These are phyloP conservation scores for Lepus oiostolus DNA, from an alignment of 2,797 vertebrate species.

Conservation along the genomic window DNA sequence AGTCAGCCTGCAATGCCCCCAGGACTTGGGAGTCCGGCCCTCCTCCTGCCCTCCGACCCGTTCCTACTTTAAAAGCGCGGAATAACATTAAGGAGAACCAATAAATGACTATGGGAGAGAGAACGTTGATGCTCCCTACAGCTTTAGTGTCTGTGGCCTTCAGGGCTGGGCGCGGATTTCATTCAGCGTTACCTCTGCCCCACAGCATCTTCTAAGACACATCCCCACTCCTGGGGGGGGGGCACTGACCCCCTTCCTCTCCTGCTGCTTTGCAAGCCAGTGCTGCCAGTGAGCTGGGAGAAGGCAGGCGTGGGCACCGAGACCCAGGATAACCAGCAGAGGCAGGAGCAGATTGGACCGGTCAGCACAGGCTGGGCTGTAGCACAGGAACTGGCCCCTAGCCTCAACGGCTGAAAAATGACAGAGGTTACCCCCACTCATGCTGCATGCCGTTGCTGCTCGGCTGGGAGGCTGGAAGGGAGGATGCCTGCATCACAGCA, in stretches of 20 bases:
- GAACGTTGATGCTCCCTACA: neutral
- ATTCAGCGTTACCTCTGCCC: neutral
- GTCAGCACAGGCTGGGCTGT: neutral
- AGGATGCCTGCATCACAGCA: too few relatives aligned
- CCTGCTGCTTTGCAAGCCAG: constrained; percentile 18
- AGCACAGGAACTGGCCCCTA: neutral
- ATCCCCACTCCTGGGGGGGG: neutral
- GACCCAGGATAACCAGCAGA: neutral
- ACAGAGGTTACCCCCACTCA: neutral
- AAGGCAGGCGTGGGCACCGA: neutral
- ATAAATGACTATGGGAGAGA: constrained; percentile 75
- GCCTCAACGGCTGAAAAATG: neutral
- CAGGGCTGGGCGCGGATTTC: neutral
- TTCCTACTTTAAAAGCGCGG: constrained; percentile 37
- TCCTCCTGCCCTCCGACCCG: neutral
- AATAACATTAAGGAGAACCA: constrained; percentile 69
- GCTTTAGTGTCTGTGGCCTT: neutral
- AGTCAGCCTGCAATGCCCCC: constrained; percentile 67
- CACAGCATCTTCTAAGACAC: neutral
- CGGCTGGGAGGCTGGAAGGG: neutral
- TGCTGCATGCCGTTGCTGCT: neutral
- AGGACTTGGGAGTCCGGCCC: neutral
- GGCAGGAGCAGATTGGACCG: neutral
- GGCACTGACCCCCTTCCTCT: neutral
- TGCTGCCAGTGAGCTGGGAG: neutral